Percentiles rank a stretch among this genome's conserved stretches.
Conservation (phyloP, 2,888 invertebrate species). For the Arrhopalites spinosus region DNA sequence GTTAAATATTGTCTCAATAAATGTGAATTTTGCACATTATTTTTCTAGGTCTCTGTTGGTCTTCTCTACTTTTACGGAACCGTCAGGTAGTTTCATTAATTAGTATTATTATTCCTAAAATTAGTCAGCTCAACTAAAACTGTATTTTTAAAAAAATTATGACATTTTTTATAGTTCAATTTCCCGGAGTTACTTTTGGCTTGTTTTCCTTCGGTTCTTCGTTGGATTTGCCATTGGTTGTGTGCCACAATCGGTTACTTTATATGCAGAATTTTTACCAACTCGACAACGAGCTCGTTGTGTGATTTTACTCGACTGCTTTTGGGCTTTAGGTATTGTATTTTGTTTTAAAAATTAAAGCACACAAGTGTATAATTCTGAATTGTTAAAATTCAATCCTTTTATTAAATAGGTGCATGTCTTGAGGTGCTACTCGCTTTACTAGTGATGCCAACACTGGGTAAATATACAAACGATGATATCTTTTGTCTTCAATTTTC, state of each 20-base stretch:
- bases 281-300: conserved; percentile 92
- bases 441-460: conserved; percentile 86
- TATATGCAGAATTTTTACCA: conserved; percentile 95
- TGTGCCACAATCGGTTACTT: conserved; percentile 92
- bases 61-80: conserved; percentile 89
- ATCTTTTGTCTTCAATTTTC: too few species aligned
- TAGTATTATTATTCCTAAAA: too few species aligned
- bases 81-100: conserved; percentile 62
- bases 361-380: too few species aligned
- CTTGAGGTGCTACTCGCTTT: conserved; percentile 89
- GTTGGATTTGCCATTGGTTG: conserved; percentile 97
- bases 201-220: conserved; percentile 84
- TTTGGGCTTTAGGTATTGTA: too few species aligned
- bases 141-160: too few species aligned
- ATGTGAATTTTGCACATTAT: too few species aligned
- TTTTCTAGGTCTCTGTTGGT: conserved; percentile 85
- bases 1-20: too few species aligned
- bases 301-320: conserved; percentile 91
- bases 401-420: conserved; percentile 88
- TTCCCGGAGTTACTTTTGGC: conserved; percentile 88
- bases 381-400: too few species aligned
- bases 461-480: too few species aligned
- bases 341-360: too few species aligned
- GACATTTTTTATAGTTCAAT: conserved; percentile 69
- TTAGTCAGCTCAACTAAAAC: too few species aligned